phyloP scores from a whole-genome alignment of 2,888 invertebrate genomes.

The Lasioglossum pauxillum region DNA sequence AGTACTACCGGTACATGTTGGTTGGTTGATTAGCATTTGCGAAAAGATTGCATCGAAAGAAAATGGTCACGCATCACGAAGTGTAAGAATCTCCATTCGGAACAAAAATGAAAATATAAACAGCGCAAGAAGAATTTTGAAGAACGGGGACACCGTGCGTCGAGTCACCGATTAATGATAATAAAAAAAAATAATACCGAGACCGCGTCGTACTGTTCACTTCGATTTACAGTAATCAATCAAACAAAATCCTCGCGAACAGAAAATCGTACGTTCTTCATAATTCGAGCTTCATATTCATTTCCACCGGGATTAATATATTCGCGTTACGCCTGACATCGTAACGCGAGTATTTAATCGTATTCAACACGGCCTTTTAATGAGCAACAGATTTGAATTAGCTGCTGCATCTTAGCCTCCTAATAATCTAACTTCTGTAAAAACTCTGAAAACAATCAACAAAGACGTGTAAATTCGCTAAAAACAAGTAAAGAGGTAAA shows the following conservation, averaged over 20 bases:
- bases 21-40: constrained; percentile 44
- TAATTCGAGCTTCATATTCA: constrained; percentile 12
- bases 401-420: constrained; percentile 41
- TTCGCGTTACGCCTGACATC: constrained; percentile 11
- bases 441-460: constrained; percentile 62
- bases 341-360: constrained; percentile 19
- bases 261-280: constrained; percentile 6
- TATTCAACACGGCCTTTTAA: constrained; percentile 11
- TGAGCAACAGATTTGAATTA: constrained; percentile 24
- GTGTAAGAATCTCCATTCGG: constrained; percentile 10
- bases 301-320: constrained; percentile 19
- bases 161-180: constrained; percentile 16
- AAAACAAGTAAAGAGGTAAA: constrained; percentile 60
- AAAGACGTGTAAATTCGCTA: constrained; percentile 60
- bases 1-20: constrained; percentile 46
- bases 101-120: constrained; percentile 11
- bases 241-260: constrained; percentile 3
- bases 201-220: constrained; percentile 23
- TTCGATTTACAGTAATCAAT: constrained; percentile 21
- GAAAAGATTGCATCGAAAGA: constrained; percentile 60
- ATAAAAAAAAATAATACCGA: not conserved
- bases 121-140: constrained; percentile 44
- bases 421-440: constrained; percentile 56
- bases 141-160: constrained; percentile 14
- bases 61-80: constrained; percentile 45